These are phyloP conservation scores for Mizuhopecten yessoensis DNA, from an alignment of 1,140 invertebrate species.

Conservation along the genomic window DNA sequence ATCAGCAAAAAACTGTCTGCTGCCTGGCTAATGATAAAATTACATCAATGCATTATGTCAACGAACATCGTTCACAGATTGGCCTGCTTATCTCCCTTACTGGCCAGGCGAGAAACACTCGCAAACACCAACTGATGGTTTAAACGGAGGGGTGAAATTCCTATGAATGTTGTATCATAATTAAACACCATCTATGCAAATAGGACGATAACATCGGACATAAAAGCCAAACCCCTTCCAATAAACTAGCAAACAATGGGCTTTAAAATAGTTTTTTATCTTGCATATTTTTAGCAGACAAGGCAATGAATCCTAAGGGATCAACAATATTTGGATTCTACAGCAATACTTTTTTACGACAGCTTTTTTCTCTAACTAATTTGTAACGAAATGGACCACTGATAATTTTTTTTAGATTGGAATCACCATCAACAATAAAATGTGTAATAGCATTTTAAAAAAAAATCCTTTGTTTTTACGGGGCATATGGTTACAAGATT, in stretches of 20 bases:
- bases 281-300: not conserved
- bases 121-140: constrained; percentile 4
- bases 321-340: not conserved
- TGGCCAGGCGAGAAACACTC: not conserved
- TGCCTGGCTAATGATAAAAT: no score
- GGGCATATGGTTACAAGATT: not conserved
- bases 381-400: not conserved
- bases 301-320: not conserved
- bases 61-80: constrained; percentile 11
- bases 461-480: constrained; percentile 36
- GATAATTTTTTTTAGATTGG: not conserved
- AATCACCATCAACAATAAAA: not conserved
- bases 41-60: not conserved
- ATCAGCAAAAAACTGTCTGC: not conserved
- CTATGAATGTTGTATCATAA: not conserved
- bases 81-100: not conserved
- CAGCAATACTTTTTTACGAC: not conserved
- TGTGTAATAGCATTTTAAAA: not conserved
- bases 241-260: constrained; percentile 34
- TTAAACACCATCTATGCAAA: constrained; percentile 38
- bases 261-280: constrained; percentile 40
- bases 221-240: constrained; percentile 1
- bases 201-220: not conserved
- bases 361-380: not conserved
- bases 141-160: not conserved